These are phyloP conservation scores for Autographa gamma DNA, from an alignment of 2,888 invertebrate species.

Conservation along the genomic window DNA sequence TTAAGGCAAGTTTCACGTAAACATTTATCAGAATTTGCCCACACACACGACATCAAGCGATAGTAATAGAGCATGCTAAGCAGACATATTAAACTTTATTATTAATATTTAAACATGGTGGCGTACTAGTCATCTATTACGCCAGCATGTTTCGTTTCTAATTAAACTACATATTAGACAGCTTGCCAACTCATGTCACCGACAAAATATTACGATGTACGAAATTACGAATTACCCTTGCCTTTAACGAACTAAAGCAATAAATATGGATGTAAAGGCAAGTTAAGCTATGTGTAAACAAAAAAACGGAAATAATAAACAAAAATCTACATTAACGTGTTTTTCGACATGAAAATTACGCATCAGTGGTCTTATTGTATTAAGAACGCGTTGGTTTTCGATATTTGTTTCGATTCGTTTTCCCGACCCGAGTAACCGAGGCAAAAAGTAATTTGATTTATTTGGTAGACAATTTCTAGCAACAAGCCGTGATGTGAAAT, in stretches of 20 bases:
- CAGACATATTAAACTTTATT: background rate
- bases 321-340: background rate
- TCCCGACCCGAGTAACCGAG: background rate
- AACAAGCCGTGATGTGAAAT: background rate
- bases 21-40: constrained; percentile 1
- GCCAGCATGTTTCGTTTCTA: background rate
- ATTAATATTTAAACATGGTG: background rate
- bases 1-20: background rate
- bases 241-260: background rate
- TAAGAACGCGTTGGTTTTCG: constrained; percentile 1
- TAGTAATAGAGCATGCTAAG: background rate
- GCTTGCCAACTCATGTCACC: constrained; percentile 7
- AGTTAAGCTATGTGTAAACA: background rate
- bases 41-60: background rate
- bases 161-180: constrained; percentile 4
- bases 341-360: constrained; percentile 1
- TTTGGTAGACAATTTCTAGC: background rate
- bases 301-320: background rate
- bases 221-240: background rate
- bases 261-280: background rate
- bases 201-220: background rate
- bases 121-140: background rate
- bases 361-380: background rate
- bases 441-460: background rate
- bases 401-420: background rate